A percentile compares a stretch with the other conserved stretches of the same genome.
phyloP scores from a whole-genome alignment of 2,888 invertebrate genomes.

The Autographa pulchrina region DNA sequence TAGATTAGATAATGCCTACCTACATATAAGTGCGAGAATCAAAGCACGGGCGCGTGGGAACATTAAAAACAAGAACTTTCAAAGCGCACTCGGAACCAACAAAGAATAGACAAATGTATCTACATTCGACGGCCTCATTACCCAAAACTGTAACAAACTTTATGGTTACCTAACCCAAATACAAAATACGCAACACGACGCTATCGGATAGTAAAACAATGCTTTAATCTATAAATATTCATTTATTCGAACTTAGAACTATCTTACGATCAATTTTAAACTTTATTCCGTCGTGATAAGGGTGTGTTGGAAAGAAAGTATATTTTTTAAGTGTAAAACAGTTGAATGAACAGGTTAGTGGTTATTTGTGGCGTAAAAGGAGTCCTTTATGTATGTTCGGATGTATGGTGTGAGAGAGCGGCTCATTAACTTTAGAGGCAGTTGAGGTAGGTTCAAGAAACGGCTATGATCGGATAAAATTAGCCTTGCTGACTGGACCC shows the following conservation, averaged over 20 bases:
- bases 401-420: constrained; percentile 14
- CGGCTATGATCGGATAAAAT: constrained; percentile 11
- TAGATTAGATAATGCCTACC: constrained; percentile 1
- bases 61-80: background rate
- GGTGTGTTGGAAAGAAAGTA: constrained; percentile 11
- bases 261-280: constrained; percentile 28
- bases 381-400: constrained; percentile 20
- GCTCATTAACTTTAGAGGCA: constrained; percentile 1
- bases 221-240: constrained; percentile 59
- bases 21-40: background rate
- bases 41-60: background rate
- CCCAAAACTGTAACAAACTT: constrained; percentile 44
- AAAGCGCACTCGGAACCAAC: constrained; percentile 14
- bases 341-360: constrained; percentile 45
- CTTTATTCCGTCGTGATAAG: constrained; percentile 30
- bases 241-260: constrained; percentile 37
- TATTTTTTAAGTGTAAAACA: constrained; percentile 27
- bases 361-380: constrained; percentile 30
- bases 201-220: constrained; percentile 42
- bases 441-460: constrained; percentile 9
- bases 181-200: constrained; percentile 34
- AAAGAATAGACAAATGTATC: constrained; percentile 37
- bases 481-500: background rate
- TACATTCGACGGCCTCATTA: constrained; percentile 38
- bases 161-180: constrained; percentile 54